Percentiles rank a stretch among this genome's conserved stretches.
Conservation (phyloP, 2,113 vertebrate species). For the Deroptyus accipitrinus region DNA sequence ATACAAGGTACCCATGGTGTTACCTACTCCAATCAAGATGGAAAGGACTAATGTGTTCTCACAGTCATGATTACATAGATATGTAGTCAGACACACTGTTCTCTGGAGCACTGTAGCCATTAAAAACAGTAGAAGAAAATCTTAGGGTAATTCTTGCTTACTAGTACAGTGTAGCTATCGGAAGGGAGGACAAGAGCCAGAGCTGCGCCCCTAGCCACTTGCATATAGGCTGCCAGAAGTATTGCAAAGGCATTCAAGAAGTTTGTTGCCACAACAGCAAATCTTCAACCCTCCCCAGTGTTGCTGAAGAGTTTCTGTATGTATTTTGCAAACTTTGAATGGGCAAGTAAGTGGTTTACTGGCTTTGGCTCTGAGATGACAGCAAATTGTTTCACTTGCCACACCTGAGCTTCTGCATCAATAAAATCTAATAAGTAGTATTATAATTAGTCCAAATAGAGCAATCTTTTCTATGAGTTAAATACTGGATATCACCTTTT, state of each 20-base stretch:
- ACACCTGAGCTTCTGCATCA: not conserved
- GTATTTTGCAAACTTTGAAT: not conserved
- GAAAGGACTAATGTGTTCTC: not conserved
- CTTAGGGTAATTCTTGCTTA: not conserved
- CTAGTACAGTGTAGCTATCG: not conserved
- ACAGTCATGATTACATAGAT: not conserved
- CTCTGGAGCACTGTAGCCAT: not conserved
- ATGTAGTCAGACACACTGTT: rapidly evolving
- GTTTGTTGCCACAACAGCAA: not conserved
- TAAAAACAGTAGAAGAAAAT: not conserved
- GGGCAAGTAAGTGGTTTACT: not conserved
- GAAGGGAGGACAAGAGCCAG: not conserved
- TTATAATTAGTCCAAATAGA: not conserved
- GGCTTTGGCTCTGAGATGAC: not conserved
- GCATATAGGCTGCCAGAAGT: not conserved
- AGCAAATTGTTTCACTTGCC: not conserved
- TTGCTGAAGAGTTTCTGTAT: not conserved
- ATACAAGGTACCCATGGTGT: not conserved
- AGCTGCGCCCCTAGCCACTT: not conserved
- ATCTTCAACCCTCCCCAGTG: not conserved
- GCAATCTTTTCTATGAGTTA: not conserved
- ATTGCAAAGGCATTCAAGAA: not conserved
- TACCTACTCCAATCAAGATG: not conserved
- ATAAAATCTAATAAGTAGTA: not conserved
- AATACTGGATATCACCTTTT: not conserved